Conservation (phyloP, 2,113 vertebrate genomes). For the Cricetomys ansorgei region DNA sequence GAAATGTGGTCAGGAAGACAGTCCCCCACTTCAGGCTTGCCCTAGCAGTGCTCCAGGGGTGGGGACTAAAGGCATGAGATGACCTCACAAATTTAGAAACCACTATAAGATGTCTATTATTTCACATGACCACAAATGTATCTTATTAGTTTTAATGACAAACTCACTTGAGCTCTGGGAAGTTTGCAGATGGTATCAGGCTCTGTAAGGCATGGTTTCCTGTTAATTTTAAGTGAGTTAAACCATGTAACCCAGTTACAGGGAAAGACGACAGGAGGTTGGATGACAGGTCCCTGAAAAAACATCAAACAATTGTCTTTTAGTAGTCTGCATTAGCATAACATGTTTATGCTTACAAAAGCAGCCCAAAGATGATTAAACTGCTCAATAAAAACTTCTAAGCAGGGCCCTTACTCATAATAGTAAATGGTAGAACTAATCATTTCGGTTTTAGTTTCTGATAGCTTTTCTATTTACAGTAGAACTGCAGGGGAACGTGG, state of each 20-base stretch:
- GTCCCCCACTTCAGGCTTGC: slow-evolving; percentile 4
- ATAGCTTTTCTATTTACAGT: slow-evolving; percentile 43
- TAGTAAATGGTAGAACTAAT: slow-evolving; percentile 46
- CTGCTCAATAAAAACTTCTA: slow-evolving; percentile 64
- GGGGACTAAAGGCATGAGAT: slow-evolving; percentile 66
- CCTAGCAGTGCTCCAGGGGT: slow-evolving; percentile 8
- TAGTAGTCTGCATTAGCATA: slow-evolving; percentile 73
- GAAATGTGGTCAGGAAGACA: slow-evolving; percentile 60
- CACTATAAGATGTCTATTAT: slow-evolving; percentile 82
- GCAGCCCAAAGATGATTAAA: slow-evolving; percentile 64
- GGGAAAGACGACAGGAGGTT: slow-evolving; percentile 95
- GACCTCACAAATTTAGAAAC: slow-evolving; percentile 75
- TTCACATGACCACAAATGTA: slow-evolving; percentile 87
- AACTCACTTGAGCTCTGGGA: slow-evolving; percentile 95
- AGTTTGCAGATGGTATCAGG: slow-evolving; percentile 92
- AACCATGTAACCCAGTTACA: slow-evolving; percentile 92
- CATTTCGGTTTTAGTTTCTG: slow-evolving; percentile 51
- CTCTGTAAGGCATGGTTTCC: slow-evolving; percentile 94
- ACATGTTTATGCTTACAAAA: slow-evolving; percentile 69
- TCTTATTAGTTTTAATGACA: slow-evolving; percentile 87
- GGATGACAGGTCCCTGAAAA: slow-evolving; percentile 94
- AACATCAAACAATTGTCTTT: slow-evolving; percentile 86
- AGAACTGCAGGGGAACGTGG: not conserved
- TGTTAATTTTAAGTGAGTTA: slow-evolving; percentile 97
- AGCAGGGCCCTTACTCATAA: slow-evolving; percentile 45